phyloP scores from a whole-genome alignment of 2,113 vertebrate species.

The Amphilophus citrinellus region DNA sequence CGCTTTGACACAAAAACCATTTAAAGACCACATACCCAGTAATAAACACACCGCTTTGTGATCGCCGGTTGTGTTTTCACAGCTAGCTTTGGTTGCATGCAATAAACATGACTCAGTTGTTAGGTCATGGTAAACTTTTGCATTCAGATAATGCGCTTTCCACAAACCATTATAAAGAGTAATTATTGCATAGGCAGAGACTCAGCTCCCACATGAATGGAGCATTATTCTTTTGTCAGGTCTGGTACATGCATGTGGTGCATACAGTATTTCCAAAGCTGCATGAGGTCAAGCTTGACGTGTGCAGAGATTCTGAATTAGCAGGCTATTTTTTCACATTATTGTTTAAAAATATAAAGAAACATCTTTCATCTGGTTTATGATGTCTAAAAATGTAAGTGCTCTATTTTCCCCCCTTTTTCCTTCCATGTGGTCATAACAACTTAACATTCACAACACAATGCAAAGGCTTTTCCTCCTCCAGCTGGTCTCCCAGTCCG shows the following conservation, averaged over 20 bases:
- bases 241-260: not conserved
- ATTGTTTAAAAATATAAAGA: not conserved
- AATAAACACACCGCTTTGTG: conserved; percentile 69
- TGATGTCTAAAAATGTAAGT: not conserved
- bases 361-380: not conserved
- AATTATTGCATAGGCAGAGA: conserved; percentile 5
- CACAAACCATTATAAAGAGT: conserved; percentile 26
- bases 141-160: conserved; percentile 55
- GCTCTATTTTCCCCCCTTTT: not conserved
- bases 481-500: not conserved
- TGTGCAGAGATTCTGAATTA: not conserved
- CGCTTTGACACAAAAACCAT: conserved; percentile 53
- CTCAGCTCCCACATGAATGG: conserved; percentile 12
- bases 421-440: not conserved
- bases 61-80: conserved; percentile 66
- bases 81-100: conserved; percentile 66
- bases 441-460: conserved; percentile 11
- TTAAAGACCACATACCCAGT: conserved; percentile 54
- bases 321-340: not conserved
- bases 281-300: not conserved
- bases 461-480: conserved; percentile 4
- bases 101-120: conserved; percentile 67
- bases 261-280: not conserved
- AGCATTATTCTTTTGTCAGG: not conserved
- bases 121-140: conserved; percentile 69